A percentile compares a stretch with the other conserved stretches of the same genome.
phyloP scores from a whole-genome alignment of 2,797 vertebrate species.

The Mus spretus region DNA sequence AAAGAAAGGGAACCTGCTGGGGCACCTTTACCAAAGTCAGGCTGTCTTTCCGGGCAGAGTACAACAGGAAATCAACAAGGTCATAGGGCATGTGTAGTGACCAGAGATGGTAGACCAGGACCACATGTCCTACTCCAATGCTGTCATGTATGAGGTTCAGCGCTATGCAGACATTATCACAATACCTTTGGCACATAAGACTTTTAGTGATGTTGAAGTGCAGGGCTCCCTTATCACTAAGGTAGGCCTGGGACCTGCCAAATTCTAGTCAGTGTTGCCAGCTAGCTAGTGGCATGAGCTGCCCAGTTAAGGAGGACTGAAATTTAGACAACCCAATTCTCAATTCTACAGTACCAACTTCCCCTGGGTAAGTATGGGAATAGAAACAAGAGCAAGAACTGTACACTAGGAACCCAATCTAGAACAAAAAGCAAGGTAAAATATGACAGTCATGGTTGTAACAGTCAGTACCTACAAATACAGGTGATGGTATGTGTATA shows the following conservation, averaged over 20 bases:
- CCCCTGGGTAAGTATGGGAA: not conserved
- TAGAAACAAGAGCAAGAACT: not conserved
- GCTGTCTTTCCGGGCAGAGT: conserved; percentile 64
- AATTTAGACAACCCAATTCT: not conserved
- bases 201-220: not conserved
- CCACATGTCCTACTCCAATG: conserved; percentile 68
- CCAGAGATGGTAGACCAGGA: conserved; percentile 78
- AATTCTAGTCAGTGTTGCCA: too few species aligned
- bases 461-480: not conserved
- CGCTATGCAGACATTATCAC: not conserved
- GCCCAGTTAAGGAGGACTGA: not conserved
- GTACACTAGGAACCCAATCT: not conserved
- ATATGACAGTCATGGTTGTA: not conserved
- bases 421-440: not conserved
- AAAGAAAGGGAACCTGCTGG: rapidly evolving
- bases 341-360: not conserved
- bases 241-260: conserved; percentile 31
- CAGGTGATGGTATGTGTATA: not conserved
- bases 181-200: not conserved
- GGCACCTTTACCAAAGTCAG: not conserved
- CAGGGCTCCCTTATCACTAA: conserved; percentile 72
- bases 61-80: not conserved
- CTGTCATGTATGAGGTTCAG: not conserved
- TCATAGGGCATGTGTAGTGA: conserved; percentile 1
- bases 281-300: rapidly evolving